phyloP scores from a whole-genome alignment of 2,888 invertebrate genomes.

The Syrista parreyssii region DNA sequence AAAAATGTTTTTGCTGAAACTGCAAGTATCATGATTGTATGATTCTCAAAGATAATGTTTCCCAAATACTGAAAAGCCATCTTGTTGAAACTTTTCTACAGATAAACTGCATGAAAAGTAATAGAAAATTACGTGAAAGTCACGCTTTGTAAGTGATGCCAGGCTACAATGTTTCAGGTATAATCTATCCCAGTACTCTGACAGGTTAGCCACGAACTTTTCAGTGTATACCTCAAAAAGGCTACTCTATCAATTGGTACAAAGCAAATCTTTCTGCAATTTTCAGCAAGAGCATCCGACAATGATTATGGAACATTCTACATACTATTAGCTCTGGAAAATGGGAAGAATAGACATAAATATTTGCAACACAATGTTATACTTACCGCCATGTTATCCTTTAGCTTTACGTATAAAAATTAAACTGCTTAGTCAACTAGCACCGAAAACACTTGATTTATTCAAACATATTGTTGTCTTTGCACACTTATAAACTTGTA shows the following conservation, averaged over 20 bases:
- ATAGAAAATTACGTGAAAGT: neutral
- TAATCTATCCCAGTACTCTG: neutral
- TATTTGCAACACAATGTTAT: too few relatives aligned
- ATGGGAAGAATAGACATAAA: too few relatives aligned
- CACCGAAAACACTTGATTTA: too few relatives aligned
- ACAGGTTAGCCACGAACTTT: neutral
- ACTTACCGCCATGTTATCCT: too few relatives aligned
- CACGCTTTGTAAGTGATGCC: neutral
- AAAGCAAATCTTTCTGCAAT: neutral
- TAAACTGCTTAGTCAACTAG: too few relatives aligned
- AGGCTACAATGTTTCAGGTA: neutral
- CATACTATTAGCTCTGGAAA: neutral
- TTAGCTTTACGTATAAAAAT: too few relatives aligned
- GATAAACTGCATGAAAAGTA: neutral
- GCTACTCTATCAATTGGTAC: neutral
- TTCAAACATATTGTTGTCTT: too few relatives aligned
- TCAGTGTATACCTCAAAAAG: neutral
- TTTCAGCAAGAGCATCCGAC: neutral
- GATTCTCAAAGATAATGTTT: neutral
- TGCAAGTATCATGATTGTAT: neutral
- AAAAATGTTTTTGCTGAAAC: neutral
- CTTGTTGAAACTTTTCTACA: neutral
- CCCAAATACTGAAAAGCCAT: neutral
- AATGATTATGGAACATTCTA: neutral
- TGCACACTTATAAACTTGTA: too few relatives aligned